Base-by-base conservation (phyloP, 2,888 invertebrate species). In the Apoda limacodes region DNA sequence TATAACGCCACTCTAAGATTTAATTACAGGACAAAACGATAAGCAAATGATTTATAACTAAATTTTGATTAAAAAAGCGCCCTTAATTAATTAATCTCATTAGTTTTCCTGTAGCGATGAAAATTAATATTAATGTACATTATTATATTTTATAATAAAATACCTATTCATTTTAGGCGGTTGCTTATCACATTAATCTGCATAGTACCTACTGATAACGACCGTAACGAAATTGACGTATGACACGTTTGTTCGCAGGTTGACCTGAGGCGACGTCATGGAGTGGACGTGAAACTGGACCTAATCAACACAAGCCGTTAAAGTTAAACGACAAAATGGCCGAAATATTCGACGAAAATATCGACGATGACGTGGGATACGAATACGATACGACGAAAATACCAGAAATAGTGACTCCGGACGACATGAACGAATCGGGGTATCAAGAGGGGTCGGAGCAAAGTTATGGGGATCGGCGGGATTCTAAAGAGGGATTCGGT, bases 371-470 rank as follows among this genome's bases (percentile, higher is more conserved):
- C 24, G 64, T 64, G 48, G 70, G 62, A 28, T 76, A 67, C 59
- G 69, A 67, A 17, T 70, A 60, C 55, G 70, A 71, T 37, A 53
- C 55, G 40, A 62, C 67, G 5, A 76, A 75, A 39, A 71, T 76
- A 35, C 76, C 78, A n/a, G 74, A 76, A 28, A 78, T 78, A 38
- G 64, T 75, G 3, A 68, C 76, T 1, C 66, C 74, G 0, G 78
- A 80, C 13, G 78, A 80, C 25, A 75, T 78, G 74, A 75, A 68
- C 49, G 78, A 80, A 43, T 75, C 74, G 2, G 78, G 78, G 2
- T 80, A 75, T 32, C 76, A 75, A 39, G 78, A 76, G 42, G 76
- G 75, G 0, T 80, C 78, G 2, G 78, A 78, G 46, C 60, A 62
- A 47, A 78, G 78, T 37, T 78, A 60, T 33, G 76, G 78, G 33